Base-by-base conservation (phyloP, 2,797 vertebrate species). In the Crax fasciolata region DNA sequence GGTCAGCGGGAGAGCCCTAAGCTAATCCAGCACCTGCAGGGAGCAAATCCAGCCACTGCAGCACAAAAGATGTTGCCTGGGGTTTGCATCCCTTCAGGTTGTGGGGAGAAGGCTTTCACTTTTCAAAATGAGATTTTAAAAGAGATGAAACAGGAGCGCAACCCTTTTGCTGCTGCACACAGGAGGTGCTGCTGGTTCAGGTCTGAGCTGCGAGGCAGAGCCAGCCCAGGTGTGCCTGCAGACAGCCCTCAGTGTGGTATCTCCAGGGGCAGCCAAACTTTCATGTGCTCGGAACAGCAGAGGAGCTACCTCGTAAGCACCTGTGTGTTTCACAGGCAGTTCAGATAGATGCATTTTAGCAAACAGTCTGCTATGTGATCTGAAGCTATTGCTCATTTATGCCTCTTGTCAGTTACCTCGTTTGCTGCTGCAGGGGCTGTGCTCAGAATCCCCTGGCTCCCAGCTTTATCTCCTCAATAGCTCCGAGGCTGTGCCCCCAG, bases 91-190 rank as follows among this genome's bases (percentile, higher is more conserved):
- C 94, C 89, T 91, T 97, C 95, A 94, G 44, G 97, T 96, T 94
- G 97, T 97, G 96, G 95, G 67, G 72, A 95, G 92, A 77, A 84
- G 79, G 96, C 88, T 98, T 96, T 97, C 96, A 80, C 95, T 97
- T 78, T 9, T 39, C 8, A 96, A 81, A 96, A 14, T 16, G 76
- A 84, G 71, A 80, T 93, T 95, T 93, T 92, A 84, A 95, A 90
- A 63, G 66, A 62, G 71, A 91, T 94, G 95, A 97, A 96, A 97
- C 65, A 97, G 82, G 96, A 78, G 66, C 97, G 88, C 90, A 98
- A 99, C 98, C 99, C 98, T 99, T 99, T 98, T 99, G 99, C 99
- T 99, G 98, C 98, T 99, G 99, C 61, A 43, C 28, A 21, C 27
- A 13, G 19, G 61, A 58, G 39, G 4, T 43, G 39, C 13, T 43